These are phyloP conservation scores for Anableps anableps DNA, from an alignment of 2,797 vertebrate species.

Conservation along the genomic window DNA sequence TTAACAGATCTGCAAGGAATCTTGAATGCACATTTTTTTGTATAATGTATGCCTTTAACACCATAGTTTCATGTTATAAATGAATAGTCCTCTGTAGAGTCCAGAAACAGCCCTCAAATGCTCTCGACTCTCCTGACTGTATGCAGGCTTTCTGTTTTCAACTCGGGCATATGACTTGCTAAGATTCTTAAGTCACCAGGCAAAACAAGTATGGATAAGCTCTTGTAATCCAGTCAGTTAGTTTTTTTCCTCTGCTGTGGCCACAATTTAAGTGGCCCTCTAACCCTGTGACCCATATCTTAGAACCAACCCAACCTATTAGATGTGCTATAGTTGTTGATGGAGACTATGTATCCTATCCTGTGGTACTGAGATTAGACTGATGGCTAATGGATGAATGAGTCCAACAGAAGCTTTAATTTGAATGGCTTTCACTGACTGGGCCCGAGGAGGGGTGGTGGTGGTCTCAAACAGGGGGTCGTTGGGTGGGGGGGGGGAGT, in stretches of 20 bases:
- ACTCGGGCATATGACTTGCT: constrained; percentile 79
- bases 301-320: background rate
- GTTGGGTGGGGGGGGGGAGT: constrained; percentile 40
- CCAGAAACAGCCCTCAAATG: background rate
- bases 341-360: constrained; percentile 11
- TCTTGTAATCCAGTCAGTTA: constrained; percentile 72
- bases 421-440: constrained; percentile 67
- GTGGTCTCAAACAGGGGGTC: constrained; percentile 18
- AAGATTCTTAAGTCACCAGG: constrained; percentile 75
- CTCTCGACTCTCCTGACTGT: constrained; percentile 15
- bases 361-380: constrained; percentile 31
- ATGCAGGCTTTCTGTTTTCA: constrained; percentile 59
- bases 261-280: constrained; percentile 1
- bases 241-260: constrained; percentile 17
- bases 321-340: constrained; percentile 20
- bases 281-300: background rate
- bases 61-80: background rate
- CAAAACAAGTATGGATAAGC: constrained; percentile 77
- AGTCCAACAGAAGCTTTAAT: constrained; percentile 61
- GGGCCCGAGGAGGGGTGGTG: constrained; percentile 40
- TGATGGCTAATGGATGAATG: constrained; percentile 46
- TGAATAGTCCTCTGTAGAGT: background rate
- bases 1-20: background rate
- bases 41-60: too few species aligned
- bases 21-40: background rate